Conservation (phyloP, 2,113 vertebrate genomes). For the Choloepus hoffmanni region DNA sequence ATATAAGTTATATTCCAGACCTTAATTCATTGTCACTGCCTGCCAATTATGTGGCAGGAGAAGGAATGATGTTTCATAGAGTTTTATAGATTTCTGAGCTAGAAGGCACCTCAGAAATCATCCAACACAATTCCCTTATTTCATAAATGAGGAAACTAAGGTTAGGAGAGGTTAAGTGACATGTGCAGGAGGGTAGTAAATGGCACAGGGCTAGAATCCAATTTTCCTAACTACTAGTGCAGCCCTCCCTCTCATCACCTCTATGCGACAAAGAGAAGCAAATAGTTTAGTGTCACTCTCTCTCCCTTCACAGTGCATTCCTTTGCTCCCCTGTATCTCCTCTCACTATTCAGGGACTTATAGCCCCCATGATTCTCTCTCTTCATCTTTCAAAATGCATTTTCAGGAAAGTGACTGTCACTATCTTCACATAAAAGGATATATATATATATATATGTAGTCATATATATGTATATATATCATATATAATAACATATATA, state of each 20-base stretch:
- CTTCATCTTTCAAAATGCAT: constrained; percentile 21
- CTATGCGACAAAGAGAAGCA: rapidly evolving
- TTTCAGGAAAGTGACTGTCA: constrained; percentile 10
- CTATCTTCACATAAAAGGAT: not conserved
- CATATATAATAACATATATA: too few relatives aligned
- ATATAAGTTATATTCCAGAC: not conserved
- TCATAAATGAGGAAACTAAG: constrained; percentile 65
- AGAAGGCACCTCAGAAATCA: constrained; percentile 46
- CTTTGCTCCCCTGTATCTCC: not conserved
- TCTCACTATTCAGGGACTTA: not conserved
- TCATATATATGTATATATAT: not conserved
- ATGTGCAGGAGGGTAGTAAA: not conserved
- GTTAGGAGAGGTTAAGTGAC: constrained; percentile 51
- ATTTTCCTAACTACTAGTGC: not conserved
- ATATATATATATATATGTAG: not conserved
- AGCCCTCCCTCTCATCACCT: not conserved
- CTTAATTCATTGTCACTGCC: not conserved
- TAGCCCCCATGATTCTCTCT: not conserved
- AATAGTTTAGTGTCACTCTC: rapidly evolving
- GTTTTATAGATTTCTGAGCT: constrained; percentile 40
- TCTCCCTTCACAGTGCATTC: not conserved
- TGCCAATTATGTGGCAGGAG: not conserved
- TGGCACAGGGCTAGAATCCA: not conserved
- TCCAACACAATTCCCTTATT: constrained; percentile 56
- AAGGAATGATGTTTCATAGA: constrained; percentile 48